phyloP scores from a whole-genome alignment of 2,888 invertebrate species.

The Tanypteryx hageni region DNA sequence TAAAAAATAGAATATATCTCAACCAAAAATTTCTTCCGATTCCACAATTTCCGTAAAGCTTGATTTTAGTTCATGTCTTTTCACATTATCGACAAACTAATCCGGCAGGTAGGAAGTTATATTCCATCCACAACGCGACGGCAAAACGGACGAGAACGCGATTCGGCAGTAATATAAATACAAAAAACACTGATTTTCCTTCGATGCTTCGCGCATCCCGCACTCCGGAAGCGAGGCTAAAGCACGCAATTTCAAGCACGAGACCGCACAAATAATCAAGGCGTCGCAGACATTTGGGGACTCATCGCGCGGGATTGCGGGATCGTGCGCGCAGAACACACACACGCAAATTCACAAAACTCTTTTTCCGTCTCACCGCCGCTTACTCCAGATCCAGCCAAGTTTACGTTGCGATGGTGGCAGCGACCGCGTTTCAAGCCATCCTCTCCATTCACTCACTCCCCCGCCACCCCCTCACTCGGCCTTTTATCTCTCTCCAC shows the following conservation, averaged over 20 bases:
- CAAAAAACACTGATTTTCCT: no score
- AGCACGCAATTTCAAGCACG: neutral
- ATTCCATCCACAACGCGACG: no score
- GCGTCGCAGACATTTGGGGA: neutral
- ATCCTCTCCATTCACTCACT: neutral
- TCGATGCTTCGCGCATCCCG: neutral
- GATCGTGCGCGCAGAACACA: neutral
- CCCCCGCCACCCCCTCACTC: neutral
- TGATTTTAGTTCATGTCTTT: neutral
- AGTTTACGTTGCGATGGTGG: constrained; percentile 27
- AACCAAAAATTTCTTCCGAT: neutral
- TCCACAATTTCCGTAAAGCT: neutral
- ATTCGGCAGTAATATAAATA: no score
- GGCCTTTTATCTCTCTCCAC: no score
- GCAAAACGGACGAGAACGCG: no score
- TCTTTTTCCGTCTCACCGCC: constrained; percentile 25
- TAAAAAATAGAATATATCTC: neutral
- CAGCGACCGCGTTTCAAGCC: neutral
- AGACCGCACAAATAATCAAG: neutral
- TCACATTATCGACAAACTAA: no score
- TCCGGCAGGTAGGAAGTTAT: no score
- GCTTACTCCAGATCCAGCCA: neutral
- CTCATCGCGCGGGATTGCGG: neutral
- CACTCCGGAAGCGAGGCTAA: no score
- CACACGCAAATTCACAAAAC: neutral